phyloP scores from a whole-genome alignment of 2,797 vertebrate species.

The Rhincodon typus region DNA sequence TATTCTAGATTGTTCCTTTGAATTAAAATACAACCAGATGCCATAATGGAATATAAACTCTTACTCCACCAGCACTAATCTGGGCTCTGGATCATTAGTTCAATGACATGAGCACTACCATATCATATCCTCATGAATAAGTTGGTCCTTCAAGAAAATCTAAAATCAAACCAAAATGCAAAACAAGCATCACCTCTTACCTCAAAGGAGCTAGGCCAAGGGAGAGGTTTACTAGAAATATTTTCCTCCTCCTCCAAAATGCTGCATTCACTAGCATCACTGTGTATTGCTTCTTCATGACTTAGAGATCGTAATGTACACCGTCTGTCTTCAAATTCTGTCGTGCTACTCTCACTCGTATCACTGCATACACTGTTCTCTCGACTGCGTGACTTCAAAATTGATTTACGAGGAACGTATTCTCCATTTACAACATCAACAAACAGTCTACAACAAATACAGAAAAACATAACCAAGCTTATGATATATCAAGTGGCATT shows the following conservation, averaged over 20 bases:
- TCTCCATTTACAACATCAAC: constrained; percentile 91
- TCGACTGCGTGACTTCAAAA: constrained; percentile 89
- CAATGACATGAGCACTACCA: no score
- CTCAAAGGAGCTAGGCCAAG: constrained; percentile 62
- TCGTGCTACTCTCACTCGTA: constrained; percentile 84
- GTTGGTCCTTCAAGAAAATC: neutral
- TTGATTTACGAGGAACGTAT: constrained; percentile 87
- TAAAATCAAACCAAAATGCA: neutral
- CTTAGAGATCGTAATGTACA: constrained; percentile 63
- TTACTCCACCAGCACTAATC: no score
- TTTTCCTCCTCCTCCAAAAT: constrained; percentile 71
- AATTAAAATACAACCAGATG: no score
- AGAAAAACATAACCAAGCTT: constrained; percentile 41
- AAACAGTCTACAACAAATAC: constrained; percentile 67
- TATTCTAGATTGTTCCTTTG: no score
- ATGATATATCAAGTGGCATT: constrained; percentile 44
- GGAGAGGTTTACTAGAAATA: constrained; percentile 50
- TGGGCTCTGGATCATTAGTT: no score
- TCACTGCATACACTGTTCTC: constrained; percentile 95
- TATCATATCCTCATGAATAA: no score
- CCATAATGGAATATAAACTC: no score
- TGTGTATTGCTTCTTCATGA: constrained; percentile 71
- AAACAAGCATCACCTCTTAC: constrained; percentile 49
- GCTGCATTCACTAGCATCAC: constrained; percentile 72
- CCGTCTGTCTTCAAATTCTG: constrained; percentile 78